Evolutionary conservation across 2,113 vertebrate genomes (phyloP), one percentile per base, ranked within the genome.

Genomic region (Corythaixoides concolor): DNA sequence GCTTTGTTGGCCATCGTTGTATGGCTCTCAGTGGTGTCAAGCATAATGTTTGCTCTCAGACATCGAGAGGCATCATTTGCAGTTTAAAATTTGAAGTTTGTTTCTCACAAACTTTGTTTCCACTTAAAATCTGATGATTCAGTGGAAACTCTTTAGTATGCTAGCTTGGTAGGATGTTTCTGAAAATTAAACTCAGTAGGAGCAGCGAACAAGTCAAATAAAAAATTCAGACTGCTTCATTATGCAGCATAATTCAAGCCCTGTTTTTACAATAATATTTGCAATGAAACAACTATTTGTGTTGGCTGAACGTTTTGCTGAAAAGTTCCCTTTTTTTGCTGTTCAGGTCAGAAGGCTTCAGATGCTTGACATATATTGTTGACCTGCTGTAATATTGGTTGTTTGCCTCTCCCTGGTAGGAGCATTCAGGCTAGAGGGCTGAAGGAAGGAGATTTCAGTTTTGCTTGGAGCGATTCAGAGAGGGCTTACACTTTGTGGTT

Each of bases 221-320:
- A 88, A 89, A 91, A 69, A 58, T 9, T 60, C 56, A 66, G 32
- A 5, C 39, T 56, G 15, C 67, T 91, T 28, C 32, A 37, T 88
- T 86, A 30, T 69, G 66, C 58, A 73, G 33, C 28, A 18, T 49
- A 75, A 82, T 58, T 85, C 53, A 43, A 91, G 56, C 35, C 24
- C 5, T 66, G 33, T 33, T 95, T 83, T 62, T 59, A 32, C 39
- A 66, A 30, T 60, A 92, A 52, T 35, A 76, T 24, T 84, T 93
- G 41, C 58, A 58, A 15, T 3, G 2, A 79, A 80, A 49, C 4
- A 1, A 7, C 32, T 85, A 11, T 68, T 89, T 79, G 32, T 41
- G 5, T 75, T 91, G 89, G 87, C 80, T 50, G 64, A 86, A 67
- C 8, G 16, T 39, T 90, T 88, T 84, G 89, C 80, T 90, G 79